phyloP scores from a whole-genome alignment of 2,113 vertebrate genomes.

The Aythya baeri region DNA sequence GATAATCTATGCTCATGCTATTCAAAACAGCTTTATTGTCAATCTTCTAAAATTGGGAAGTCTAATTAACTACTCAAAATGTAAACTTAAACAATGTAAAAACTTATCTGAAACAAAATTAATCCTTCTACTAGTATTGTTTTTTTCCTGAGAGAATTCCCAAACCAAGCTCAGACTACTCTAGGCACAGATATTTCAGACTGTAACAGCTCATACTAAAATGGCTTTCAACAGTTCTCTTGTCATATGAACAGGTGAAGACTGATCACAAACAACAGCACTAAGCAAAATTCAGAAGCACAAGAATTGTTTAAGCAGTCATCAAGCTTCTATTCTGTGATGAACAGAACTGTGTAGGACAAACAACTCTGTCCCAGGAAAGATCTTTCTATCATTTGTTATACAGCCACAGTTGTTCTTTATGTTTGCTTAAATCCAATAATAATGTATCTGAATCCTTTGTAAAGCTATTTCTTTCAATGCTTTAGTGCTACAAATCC shows the following conservation, averaged over 20 bases:
- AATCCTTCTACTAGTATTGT: neutral
- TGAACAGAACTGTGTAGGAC: neutral
- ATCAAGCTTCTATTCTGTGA: neutral
- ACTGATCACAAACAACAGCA: neutral
- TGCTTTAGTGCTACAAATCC: neutral
- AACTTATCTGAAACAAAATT: neutral
- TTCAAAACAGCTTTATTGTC: neutral
- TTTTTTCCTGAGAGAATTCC: neutral
- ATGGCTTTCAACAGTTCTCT: neutral
- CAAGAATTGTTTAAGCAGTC: neutral
- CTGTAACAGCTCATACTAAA: neutral
- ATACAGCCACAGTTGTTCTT: neutral
- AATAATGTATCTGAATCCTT: neutral
- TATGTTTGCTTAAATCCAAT: neutral
- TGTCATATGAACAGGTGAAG: neutral
- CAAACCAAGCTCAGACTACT: neutral
- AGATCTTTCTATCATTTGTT: neutral
- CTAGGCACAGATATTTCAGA: neutral
- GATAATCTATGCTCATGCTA: neutral
- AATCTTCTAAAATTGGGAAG: neutral
- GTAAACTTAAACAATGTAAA: neutral
- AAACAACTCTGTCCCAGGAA: neutral
- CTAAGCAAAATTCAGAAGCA: neutral
- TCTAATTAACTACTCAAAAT: neutral
- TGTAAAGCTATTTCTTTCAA: neutral